Base-by-base conservation (phyloP, 2,797 vertebrate genomes). In the Chloroceryle amazona region DNA sequence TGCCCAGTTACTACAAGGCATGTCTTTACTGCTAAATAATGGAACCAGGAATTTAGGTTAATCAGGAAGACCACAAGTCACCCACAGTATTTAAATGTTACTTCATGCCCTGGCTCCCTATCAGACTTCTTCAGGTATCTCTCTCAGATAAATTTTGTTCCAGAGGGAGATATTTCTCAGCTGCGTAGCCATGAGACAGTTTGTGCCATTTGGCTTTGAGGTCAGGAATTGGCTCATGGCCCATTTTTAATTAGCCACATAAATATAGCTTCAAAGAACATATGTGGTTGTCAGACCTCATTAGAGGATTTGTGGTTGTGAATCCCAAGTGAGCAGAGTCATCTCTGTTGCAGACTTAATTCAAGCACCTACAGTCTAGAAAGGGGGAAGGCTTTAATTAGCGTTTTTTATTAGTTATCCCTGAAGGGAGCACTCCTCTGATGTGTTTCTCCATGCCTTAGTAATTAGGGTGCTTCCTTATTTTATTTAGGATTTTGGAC, bases 331-430 rank as follows among this genome's bases (percentile, higher is more conserved):
- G 35, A 86, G 66, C 58, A 88, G 51, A 83, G 37, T 65, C 37
- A 66, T 75, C 46, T 55, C 58, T 84, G 26, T 12, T 81, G 58
- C 52, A 81, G 62, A n/a, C 41, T 90, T 90, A 68, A 78, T 68
- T 78, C 42, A 93, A 88, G 66, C 49, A 94, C 82, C 58, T 89
- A 62, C 49, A 47, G 5, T 79, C 54, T 55, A 90, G 73, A 86
- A 95, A 95, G 96, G 31, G 37, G 70, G 90, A 93, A 94, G 58
- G 51, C 74, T 83, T 91, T 90, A 93, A 93, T 95, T 68, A 86
- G 46, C 46, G 55, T 41, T 76, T 92, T 85, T 89, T 47, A 82
- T 80, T 85, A 89, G 51, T 28, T 79, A 79, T 12, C 14, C 33
- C 23, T 87, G 88, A 85, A 57, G 26, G 21, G 25, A 93, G 19